Evolutionary conservation across 92 coral and sea anemone genomes (phyloP).

Genomic region (Nematostella vectensis): DNA sequence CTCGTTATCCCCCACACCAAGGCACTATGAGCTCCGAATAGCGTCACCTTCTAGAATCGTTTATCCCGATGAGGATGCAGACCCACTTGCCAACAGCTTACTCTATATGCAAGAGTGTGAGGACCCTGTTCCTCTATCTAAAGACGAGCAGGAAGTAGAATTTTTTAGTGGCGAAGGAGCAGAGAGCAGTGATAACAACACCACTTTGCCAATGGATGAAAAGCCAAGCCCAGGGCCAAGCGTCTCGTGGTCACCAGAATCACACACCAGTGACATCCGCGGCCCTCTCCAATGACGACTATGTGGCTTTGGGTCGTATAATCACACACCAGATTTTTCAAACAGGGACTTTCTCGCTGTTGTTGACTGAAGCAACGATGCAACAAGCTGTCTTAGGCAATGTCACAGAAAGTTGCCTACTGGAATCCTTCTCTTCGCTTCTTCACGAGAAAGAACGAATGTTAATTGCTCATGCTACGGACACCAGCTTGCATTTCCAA

Average conservation of each 20-base stretch:
- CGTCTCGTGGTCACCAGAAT: too few relatives aligned
- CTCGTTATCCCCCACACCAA: conserved; percentile 25
- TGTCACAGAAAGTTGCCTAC: conserved; percentile 48
- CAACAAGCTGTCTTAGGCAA: conserved; percentile 46
- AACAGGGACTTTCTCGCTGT: conserved; percentile 47
- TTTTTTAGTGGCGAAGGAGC: conserved; percentile 10
- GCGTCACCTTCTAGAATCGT: conserved; percentile 4
- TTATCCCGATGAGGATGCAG: conserved; percentile 16
- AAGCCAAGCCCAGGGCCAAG: too few relatives aligned
- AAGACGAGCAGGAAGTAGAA: conserved; percentile 17
- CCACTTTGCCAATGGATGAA: too few relatives aligned
- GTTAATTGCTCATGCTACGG: conserved; percentile 12
- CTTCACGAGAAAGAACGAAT: conserved; percentile 37
- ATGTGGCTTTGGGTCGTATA: conserved; percentile 39
- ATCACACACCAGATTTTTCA: conserved; percentile 46
- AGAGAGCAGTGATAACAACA: conserved; percentile 5
- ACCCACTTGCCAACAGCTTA: conserved; percentile 1
- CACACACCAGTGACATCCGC: conserved; percentile 32
- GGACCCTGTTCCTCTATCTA: conserved; percentile 6
- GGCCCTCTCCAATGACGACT: conserved; percentile 27
- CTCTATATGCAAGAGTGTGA: conserved; percentile 7
- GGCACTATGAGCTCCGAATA: conserved; percentile 10
- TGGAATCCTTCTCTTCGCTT: conserved; percentile 40
- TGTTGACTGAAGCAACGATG: conserved; percentile 44
- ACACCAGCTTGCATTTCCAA: conserved; percentile 16